Conservation (phyloP, 92 coral and sea anemone genomes). For the Pocillopora grandis region DNA sequence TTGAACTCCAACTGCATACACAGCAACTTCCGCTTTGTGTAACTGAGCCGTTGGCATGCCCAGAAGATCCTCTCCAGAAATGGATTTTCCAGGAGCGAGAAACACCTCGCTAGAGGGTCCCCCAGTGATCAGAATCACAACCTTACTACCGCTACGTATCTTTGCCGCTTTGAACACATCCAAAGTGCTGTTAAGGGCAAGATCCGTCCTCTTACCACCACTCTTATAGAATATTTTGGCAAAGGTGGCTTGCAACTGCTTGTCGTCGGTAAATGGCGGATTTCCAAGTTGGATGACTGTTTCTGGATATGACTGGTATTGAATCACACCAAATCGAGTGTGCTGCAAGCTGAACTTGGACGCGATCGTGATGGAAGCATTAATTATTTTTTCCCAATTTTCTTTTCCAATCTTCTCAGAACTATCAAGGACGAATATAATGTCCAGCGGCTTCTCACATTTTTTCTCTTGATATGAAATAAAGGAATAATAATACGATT, state of each 20-base stretch:
- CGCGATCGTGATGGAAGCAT: slow-evolving; percentile 64
- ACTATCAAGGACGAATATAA: slow-evolving; percentile 87
- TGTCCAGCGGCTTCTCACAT: slow-evolving; percentile 84
- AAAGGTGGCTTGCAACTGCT: slow-evolving; percentile 61
- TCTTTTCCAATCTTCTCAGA: slow-evolving; percentile 84
- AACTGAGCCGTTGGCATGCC: slow-evolving; percentile 50
- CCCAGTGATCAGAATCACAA: slow-evolving; percentile 72
- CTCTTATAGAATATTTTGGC: slow-evolving; percentile 75
- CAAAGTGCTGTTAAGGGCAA: slow-evolving; percentile 73
- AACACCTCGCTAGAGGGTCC: slow-evolving; percentile 80
- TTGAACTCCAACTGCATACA: slow-evolving; percentile 61
- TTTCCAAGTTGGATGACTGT: slow-evolving; percentile 57
- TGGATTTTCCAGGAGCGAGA: slow-evolving; percentile 52
- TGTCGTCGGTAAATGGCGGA: slow-evolving; percentile 57
- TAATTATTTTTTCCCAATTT: slow-evolving; percentile 82
- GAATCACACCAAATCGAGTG: slow-evolving; percentile 82
- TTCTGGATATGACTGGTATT: slow-evolving; percentile 79
- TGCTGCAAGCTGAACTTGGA: slow-evolving; percentile 58
- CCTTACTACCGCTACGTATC: slow-evolving; percentile 75
- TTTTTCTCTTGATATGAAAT: slow-evolving; percentile 30
- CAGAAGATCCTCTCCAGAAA: slow-evolving; percentile 66
- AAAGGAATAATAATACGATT: too few species aligned
- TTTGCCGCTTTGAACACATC: slow-evolving; percentile 76
- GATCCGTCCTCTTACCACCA: slow-evolving; percentile 91
- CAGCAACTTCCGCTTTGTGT: slow-evolving; percentile 57